phyloP scores from a whole-genome alignment of 2,888 invertebrate genomes.

The Synanthedon formicaeformis region DNA sequence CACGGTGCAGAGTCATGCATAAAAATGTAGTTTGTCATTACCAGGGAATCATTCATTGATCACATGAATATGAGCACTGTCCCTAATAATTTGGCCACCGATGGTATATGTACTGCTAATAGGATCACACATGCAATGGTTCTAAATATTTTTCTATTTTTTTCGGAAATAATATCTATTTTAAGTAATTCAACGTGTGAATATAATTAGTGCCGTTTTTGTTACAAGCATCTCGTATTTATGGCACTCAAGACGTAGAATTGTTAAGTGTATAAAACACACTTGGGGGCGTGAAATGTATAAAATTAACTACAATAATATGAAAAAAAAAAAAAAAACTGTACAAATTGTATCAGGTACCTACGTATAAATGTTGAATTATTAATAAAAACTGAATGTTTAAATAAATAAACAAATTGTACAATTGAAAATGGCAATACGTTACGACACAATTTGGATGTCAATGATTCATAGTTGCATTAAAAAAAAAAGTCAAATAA shows the following conservation, averaged over 20 bases:
- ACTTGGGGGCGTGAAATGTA: constrained; percentile 22
- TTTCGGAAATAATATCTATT: constrained; percentile 38
- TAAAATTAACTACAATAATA: constrained; percentile 31
- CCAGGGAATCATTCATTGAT: too few species aligned
- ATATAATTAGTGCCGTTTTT: constrained; percentile 24
- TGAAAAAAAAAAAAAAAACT: constrained; percentile 18
- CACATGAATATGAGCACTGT: too few species aligned
- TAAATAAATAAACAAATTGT: constrained; percentile 10
- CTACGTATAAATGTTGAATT: constrained; percentile 13
- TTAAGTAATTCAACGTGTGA: not conserved
- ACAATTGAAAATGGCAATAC: too few species aligned
- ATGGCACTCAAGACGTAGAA: constrained; percentile 38
- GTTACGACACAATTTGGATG: too few species aligned
- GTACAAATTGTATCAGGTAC: constrained; percentile 56
- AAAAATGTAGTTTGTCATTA: too few species aligned
- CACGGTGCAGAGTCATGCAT: too few species aligned
- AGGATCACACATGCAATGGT: constrained; percentile 6
- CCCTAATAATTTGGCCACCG: too few species aligned
- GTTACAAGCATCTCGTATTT: constrained; percentile 12
- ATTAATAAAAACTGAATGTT: constrained; percentile 28
- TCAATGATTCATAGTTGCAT: too few species aligned
- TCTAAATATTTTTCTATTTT: constrained; percentile 6
- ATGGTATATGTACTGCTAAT: too few species aligned
- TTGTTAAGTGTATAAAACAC: constrained; percentile 1
- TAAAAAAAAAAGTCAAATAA: too few species aligned